These are phyloP conservation scores for Apostichopus parvimensis DNA, from an alignment of 35 echinoderm and acorn worm species.

Conservation along the genomic window DNA sequence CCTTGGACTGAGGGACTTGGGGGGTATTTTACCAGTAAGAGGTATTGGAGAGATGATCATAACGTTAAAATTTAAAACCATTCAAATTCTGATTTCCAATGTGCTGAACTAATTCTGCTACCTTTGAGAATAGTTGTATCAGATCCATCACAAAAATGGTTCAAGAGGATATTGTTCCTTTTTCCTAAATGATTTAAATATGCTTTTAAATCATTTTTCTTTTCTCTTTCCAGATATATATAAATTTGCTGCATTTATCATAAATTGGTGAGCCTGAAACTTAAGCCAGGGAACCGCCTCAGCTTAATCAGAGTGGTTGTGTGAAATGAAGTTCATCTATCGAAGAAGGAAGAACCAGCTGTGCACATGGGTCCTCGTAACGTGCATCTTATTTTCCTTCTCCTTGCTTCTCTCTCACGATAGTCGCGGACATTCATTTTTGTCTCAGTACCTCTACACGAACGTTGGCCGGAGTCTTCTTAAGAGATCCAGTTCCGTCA, in stretches of 20 bases:
- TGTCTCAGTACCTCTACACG: conserved; percentile 9
- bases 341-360: conserved; percentile 41
- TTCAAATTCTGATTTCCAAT: too few relatives aligned
- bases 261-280: background rate
- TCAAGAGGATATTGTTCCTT: background rate
- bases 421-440: background rate
- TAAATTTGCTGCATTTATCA: background rate
- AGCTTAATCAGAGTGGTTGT: background rate
- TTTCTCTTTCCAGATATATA: background rate
- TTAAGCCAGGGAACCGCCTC: background rate
- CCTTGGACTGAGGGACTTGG: too few relatives aligned
- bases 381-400: background rate
- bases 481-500: background rate
- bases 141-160: background rate
- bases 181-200: background rate
- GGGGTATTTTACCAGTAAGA: too few relatives aligned
- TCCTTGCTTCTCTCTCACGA: background rate
- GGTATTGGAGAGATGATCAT: too few relatives aligned
- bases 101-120: too few relatives aligned
- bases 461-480: background rate
- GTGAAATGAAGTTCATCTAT: conserved; percentile 24
- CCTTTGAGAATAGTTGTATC: too few relatives aligned
- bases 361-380: background rate
- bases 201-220: background rate
- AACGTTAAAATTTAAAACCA: too few relatives aligned